phyloP scores from a whole-genome alignment of 2,888 invertebrate genomes.

The Amaurobius ferox region DNA sequence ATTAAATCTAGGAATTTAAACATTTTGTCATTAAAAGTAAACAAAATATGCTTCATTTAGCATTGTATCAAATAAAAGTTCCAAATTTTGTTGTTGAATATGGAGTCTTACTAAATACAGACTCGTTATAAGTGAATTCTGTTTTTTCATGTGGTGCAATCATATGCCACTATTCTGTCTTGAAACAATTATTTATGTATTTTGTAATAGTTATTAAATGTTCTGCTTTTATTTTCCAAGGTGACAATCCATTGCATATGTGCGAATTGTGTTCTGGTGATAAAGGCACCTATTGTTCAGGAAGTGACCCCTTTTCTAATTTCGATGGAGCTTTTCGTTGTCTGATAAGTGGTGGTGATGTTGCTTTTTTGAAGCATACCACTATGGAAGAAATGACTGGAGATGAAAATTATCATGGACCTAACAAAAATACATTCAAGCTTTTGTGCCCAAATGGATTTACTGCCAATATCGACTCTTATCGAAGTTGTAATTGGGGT shows the following conservation, averaged over 20 bases:
- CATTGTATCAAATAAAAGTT: too few species aligned
- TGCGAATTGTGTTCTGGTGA: constrained; percentile 91
- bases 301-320: constrained; percentile 92
- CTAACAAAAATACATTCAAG: constrained; percentile 79
- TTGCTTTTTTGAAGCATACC: constrained; percentile 92
- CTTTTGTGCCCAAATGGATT: constrained; percentile 88
- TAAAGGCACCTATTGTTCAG: constrained; percentile 84
- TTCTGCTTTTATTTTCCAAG: constrained; percentile 79
- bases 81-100: too few species aligned
- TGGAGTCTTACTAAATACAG: too few species aligned
- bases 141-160: too few species aligned
- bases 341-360: constrained; percentile 88
- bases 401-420: constrained; percentile 36
- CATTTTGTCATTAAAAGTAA: too few species aligned
- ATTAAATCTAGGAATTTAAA: too few species aligned
- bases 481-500: constrained; percentile 90
- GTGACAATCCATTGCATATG: constrained; percentile 84
- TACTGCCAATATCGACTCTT: constrained; percentile 82
- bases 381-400: constrained; percentile 84
- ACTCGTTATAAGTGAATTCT: too few species aligned
- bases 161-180: too few species aligned
- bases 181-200: too few species aligned
- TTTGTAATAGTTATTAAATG: too few species aligned
- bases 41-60: too few species aligned
- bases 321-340: constrained; percentile 95